phyloP scores from a whole-genome alignment of 2,113 vertebrate genomes.

The Xenopus laevis region DNA sequence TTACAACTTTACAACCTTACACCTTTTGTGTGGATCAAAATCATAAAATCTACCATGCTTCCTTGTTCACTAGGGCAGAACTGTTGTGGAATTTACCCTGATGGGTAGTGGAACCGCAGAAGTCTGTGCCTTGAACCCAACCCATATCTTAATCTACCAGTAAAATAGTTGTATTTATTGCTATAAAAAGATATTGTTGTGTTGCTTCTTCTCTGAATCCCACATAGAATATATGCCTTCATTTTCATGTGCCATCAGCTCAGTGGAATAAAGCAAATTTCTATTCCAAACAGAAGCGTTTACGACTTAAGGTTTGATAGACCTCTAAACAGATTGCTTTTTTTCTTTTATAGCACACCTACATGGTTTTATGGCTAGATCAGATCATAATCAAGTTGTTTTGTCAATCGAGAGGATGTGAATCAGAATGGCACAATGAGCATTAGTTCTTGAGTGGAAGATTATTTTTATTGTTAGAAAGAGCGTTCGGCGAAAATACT shows the following conservation, averaged over 20 bases:
- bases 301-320: not conserved
- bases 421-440: conserved; percentile 18
- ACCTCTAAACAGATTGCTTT: not conserved
- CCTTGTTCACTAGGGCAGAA: too few relatives aligned
- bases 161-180: too few relatives aligned
- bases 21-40: too few relatives aligned
- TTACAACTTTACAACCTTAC: too few relatives aligned
- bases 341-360: not conserved
- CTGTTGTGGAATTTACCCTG: too few relatives aligned
- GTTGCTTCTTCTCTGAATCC: too few relatives aligned
- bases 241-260: not conserved
- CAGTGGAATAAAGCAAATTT: not conserved
- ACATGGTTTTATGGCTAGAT: conserved; percentile 17
- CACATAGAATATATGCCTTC: not conserved
- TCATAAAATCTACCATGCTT: too few relatives aligned
- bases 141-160: too few relatives aligned
- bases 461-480: conserved; percentile 31
- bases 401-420: conserved; percentile 14
- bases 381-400: conserved; percentile 15
- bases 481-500: conserved; percentile 27
- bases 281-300: not conserved
- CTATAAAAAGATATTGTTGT: too few relatives aligned
- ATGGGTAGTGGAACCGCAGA: too few relatives aligned
- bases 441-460: conserved; percentile 17
- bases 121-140: too few relatives aligned